Percentiles rank a stretch among this genome's conserved stretches.
Conservation (phyloP, 2,888 invertebrate genomes). For the Cryptosula pallasiana region DNA sequence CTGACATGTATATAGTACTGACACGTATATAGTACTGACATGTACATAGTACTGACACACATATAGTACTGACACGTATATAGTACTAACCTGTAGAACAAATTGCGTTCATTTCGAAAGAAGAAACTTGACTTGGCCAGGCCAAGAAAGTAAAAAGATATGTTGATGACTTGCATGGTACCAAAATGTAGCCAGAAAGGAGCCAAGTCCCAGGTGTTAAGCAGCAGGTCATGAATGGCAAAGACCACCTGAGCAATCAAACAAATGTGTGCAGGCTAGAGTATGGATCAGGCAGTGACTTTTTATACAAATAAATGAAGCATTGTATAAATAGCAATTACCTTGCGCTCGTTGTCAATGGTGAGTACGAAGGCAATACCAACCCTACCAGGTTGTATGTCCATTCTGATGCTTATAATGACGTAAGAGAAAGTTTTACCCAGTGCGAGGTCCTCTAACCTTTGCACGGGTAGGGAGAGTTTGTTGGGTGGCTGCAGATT, state of each 20-base stretch:
- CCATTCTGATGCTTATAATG: not conserved
- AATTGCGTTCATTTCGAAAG: not conserved
- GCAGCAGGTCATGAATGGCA: not conserved
- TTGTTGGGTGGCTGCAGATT: not conserved
- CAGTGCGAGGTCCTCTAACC: not conserved
- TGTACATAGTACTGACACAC: too few relatives aligned
- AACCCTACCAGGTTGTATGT: not conserved
- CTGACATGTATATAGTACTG: too few relatives aligned
- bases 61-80: too few relatives aligned
- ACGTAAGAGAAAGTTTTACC: not conserved
- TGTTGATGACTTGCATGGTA: not conserved
- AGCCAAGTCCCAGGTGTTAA: not conserved
- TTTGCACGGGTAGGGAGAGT: not conserved
- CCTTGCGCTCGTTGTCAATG: not conserved
- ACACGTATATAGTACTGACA: too few relatives aligned
- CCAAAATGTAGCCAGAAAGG: constrained; percentile 11
- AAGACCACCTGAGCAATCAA: not conserved
- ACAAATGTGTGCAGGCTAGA: too few relatives aligned
- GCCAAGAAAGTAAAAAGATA: not conserved
- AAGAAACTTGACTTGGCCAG: constrained; percentile 1
- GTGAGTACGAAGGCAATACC: constrained; percentile 6
- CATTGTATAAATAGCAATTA: too few relatives aligned
- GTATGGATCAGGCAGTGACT: too few relatives aligned
- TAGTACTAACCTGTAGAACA: constrained; percentile 4
- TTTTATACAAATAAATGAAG: too few relatives aligned